Conservation (phyloP, 2,888 invertebrate genomes). For the Nephrotoma flavescens region DNA sequence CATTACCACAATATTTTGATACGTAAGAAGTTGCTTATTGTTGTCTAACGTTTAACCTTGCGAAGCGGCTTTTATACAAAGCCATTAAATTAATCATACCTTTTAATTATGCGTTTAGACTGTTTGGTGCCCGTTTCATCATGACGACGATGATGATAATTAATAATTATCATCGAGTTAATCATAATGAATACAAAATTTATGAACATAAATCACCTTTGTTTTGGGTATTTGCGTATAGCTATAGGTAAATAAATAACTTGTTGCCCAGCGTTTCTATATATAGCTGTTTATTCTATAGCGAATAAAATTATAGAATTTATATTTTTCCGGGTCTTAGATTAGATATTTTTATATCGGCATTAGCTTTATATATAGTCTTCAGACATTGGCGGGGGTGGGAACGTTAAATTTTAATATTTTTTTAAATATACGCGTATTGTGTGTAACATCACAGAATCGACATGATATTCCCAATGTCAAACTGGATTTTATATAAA, state of each 20-base stretch:
- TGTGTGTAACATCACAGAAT: too few species aligned
- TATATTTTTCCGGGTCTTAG: neutral
- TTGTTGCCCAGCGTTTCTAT: neutral
- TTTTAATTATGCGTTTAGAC: neutral
- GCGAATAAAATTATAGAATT: neutral
- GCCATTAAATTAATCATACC: neutral
- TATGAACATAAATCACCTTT: neutral
- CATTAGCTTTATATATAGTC: neutral
- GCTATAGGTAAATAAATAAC: neutral
- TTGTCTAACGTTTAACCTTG: neutral
- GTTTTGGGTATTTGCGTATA: neutral
- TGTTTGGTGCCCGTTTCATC: neutral
- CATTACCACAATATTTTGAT: neutral
- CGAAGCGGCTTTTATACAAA: neutral
- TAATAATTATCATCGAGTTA: neutral
- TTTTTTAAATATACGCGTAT: too few species aligned
- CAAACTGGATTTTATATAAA: neutral
- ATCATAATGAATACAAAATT: neutral
- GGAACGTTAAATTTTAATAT: too few species aligned
- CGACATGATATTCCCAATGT: neutral
- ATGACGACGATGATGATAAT: neutral
- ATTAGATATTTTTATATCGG: neutral
- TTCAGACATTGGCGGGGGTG: too few species aligned
- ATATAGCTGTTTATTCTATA: neutral
- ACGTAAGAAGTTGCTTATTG: neutral